phyloP scores from a whole-genome alignment of 2,797 vertebrate genomes.

The Fistularia commersonii region DNA sequence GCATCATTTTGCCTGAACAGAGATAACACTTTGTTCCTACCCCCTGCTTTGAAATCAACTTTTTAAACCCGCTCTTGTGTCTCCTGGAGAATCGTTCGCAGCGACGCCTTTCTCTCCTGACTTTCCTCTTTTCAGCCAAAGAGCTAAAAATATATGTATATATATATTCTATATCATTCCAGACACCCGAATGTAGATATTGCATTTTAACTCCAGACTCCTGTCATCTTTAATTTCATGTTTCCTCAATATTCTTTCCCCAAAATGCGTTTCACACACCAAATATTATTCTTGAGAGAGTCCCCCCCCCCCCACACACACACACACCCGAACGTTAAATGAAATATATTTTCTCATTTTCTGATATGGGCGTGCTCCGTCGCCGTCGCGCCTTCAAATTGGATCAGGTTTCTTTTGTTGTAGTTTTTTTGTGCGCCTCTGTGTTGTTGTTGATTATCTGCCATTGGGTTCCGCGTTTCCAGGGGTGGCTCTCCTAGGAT shows the following conservation, averaged over 20 bases:
- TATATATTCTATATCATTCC: no score
- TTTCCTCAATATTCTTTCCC: constrained; percentile 48
- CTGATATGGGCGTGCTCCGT: no score
- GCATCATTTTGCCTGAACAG: constrained; percentile 13
- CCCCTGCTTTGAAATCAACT: constrained; percentile 16
- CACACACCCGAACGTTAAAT: constrained; percentile 31
- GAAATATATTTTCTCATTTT: constrained; percentile 31
- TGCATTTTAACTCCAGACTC: constrained; percentile 26
- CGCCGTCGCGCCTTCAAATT: no score
- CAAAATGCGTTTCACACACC: background rate
- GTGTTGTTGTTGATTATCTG: no score
- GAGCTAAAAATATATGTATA: constrained; percentile 39
- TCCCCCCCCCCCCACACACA: no score
- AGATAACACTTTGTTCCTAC: constrained; percentile 3
- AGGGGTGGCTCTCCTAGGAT: no score
- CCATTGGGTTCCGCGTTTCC: no score
- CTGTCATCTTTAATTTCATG: constrained; percentile 38
- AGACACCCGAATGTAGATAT: constrained; percentile 22
- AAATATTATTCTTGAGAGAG: constrained; percentile 12
- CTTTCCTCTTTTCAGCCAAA: constrained; percentile 6
- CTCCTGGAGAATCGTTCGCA: constrained; percentile 10
- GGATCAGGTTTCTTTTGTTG: no score
- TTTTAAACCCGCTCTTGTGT: constrained; percentile 19
- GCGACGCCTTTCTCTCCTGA: background rate
- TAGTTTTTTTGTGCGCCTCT: no score